Base-by-base conservation (phyloP, 2,888 invertebrate species). In the Watsonalla binaria region DNA sequence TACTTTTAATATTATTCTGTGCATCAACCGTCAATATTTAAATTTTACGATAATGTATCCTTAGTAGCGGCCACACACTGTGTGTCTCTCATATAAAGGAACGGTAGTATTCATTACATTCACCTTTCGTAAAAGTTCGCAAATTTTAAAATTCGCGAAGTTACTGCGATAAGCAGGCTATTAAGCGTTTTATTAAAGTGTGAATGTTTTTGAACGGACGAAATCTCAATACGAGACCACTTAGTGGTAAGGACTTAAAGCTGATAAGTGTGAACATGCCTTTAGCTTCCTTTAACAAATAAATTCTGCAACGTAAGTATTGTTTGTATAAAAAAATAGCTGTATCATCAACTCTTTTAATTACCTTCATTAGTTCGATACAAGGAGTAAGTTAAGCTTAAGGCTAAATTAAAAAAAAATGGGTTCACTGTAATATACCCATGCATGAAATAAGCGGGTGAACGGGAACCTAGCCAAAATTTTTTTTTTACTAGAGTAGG, bases 131-230 rank as follows among this genome's bases (percentile, higher is more conserved):
- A 65, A 75, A 70, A 73, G 70, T 70, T 70, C 58, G 64, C 66
- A 73, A 78, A 78, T 80, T 80, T 67, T 72, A 66, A 65, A 65
- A 62, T 63, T 60, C 63, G 58, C 57, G 53, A 55, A 47, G 59
- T 53, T 54, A 55, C 51, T 54, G 58, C 58, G 51, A 52, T 53
- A 45, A 57, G 56, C 49, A 55, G 57, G 58, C 57, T 66, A 62
- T 62, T 70, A 66, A 62, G 63, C 55, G 62, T 69, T 65, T 73
- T 73, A 70, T 70, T 65, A 62, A 63, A 57, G 66, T 66, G 69
- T 63, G 65, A 66, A 72, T 54, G 54, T 59, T 62, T 62, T 52
- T 47, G 49, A 37, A 47, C 51, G 35, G 47, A 59, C 54, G 51
- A 60, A 54, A 37, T 37, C 37, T 49, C 37, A n/a, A 35, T 49